Percentiles rank a stretch among this genome's conserved stretches.
Conservation (phyloP, 1,140 invertebrate genomes). For the Ostrea edulis region DNA sequence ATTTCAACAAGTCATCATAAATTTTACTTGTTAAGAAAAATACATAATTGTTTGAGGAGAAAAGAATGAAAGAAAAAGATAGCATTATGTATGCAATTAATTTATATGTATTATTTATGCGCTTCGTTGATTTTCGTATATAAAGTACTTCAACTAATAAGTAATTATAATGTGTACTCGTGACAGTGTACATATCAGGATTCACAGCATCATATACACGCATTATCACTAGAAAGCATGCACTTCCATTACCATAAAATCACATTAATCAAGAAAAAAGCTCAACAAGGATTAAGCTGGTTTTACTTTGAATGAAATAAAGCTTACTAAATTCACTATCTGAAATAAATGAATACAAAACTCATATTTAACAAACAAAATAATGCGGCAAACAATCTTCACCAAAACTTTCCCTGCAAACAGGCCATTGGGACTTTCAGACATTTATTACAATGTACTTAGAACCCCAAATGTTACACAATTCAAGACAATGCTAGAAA, state of each 20-base stretch:
- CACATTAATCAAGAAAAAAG: background rate
- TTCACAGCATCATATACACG: background rate
- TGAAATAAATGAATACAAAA: constrained; percentile 27
- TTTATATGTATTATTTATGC: no score
- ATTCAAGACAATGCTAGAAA: background rate
- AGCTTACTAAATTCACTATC: background rate
- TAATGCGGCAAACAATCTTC: background rate
- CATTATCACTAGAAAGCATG: constrained; percentile 5
- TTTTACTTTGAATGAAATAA: background rate
- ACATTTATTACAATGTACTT: no score
- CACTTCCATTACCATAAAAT: constrained; percentile 1
- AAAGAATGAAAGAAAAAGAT: no score
- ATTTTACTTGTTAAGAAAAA: no score
- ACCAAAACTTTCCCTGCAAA: background rate
- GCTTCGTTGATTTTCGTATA: no score
- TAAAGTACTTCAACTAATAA: no score
- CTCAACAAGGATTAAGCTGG: background rate
- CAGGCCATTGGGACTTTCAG: constrained; percentile 3
- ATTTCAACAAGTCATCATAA: no score
- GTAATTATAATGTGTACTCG: no score
- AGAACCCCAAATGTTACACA: background rate
- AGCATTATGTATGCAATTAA: no score
- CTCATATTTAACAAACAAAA: background rate
- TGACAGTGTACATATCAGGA: no score
- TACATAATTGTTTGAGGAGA: no score